A percentile compares a stretch with the other conserved stretches of the same genome.
Evolutionary conservation across 2,113 vertebrate genomes (phyloP).

Genomic region (Antechinus flavipes): DNA sequence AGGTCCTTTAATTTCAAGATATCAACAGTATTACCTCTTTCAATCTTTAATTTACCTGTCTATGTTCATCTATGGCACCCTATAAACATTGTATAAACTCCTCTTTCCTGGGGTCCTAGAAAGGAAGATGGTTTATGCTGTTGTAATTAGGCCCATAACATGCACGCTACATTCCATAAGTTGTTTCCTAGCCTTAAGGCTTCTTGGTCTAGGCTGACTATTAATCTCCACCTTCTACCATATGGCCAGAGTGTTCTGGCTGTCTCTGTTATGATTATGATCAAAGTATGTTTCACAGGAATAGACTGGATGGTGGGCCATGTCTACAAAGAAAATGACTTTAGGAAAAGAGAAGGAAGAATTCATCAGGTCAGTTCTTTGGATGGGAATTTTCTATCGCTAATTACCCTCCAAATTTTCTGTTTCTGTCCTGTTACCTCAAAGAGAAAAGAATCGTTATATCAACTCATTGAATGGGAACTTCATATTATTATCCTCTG

Average conservation of each 20-base stretch:
- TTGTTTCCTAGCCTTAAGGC: constrained; percentile 32
- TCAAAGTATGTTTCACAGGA: constrained; percentile 2
- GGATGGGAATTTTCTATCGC: background rate
- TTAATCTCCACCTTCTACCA: background rate
- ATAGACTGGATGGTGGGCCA: background rate
- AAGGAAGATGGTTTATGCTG: constrained; percentile 42
- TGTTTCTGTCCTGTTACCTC: background rate
- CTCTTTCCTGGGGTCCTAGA: background rate
- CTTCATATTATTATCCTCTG: background rate
- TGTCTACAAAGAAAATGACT: background rate
- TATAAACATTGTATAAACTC: background rate
- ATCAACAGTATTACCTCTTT: constrained; percentile 1
- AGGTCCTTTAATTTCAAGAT: constrained; percentile 33
- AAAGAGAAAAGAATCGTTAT: background rate
- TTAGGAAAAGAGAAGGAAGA: background rate
- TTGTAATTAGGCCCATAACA: constrained; percentile 28
- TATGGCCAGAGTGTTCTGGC: background rate
- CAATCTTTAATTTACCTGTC: constrained; percentile 1
- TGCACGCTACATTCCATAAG: constrained; percentile 1
- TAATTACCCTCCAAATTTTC: background rate
- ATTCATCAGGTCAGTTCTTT: background rate
- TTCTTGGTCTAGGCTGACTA: background rate
- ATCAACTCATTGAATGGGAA: background rate
- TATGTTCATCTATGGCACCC: background rate
- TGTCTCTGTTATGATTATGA: background rate